phyloP scores from a whole-genome alignment of 2,888 invertebrate genomes.

The Pheosia gnoma region DNA sequence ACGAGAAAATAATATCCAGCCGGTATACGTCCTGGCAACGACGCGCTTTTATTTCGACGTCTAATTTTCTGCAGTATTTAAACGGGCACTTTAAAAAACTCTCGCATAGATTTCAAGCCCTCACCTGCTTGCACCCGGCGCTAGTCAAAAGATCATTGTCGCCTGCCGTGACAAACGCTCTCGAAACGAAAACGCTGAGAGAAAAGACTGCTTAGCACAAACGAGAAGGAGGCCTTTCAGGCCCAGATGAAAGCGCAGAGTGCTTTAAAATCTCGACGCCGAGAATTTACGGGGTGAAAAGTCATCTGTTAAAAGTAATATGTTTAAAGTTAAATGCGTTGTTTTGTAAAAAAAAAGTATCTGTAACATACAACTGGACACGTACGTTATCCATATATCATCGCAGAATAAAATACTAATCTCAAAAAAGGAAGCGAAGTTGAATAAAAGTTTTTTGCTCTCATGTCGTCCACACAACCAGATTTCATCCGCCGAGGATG shows the following conservation, averaged over 20 bases:
- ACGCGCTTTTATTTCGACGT: conserved; percentile 47
- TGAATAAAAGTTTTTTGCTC: conserved; percentile 31
- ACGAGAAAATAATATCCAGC: too few relatives aligned
- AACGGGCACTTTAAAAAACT: conserved; percentile 51
- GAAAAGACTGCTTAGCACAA: conserved; percentile 50
- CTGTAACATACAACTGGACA: too few relatives aligned
- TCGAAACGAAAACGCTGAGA: conserved; percentile 48
- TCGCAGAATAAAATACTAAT: conserved; percentile 24
- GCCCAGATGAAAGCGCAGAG: conserved; percentile 53
- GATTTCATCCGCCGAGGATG: conserved; percentile 38
- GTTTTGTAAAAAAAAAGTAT: background rate
- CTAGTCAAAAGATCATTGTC: conserved; percentile 77
- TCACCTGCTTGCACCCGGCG: conserved; percentile 48
- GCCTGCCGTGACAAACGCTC: conserved; percentile 60
- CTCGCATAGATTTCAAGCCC: conserved; percentile 51
- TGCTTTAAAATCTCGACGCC: conserved; percentile 62
- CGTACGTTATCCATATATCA: conserved; percentile 11
- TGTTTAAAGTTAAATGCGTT: background rate
- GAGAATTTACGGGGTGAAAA: conserved; percentile 58
- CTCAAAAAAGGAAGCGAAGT: conserved; percentile 21
- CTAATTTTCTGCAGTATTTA: conserved; percentile 62
- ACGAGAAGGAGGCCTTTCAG: conserved; percentile 55
- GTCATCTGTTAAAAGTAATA: conserved; percentile 30
- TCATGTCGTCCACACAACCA: conserved; percentile 52
- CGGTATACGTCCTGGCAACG: background rate